phyloP scores from a whole-genome alignment of 1,140 invertebrate species.

The Drosophila sproati region DNA sequence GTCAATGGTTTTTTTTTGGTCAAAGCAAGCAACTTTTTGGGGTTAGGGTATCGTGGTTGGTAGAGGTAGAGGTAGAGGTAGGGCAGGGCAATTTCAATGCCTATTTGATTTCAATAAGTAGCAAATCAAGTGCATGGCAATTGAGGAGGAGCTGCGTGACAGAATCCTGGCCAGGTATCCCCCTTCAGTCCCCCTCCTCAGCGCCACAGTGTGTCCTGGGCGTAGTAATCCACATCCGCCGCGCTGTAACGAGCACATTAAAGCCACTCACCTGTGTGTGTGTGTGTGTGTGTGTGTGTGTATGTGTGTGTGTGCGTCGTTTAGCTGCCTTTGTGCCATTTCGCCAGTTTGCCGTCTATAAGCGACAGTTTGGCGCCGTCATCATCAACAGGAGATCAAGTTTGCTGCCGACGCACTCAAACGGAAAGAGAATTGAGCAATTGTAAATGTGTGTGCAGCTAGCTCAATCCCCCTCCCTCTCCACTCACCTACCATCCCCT shows the following conservation, averaged over 20 bases:
- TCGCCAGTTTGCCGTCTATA: conserved; percentile 57
- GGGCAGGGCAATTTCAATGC: conserved; percentile 49
- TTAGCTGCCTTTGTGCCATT: conserved; percentile 2
- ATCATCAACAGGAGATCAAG: conserved; percentile 78
- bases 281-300: not conserved
- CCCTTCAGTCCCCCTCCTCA: not conserved
- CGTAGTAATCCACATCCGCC: conserved; percentile 53
- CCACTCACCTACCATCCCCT: not conserved
- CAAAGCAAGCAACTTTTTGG: not conserved
- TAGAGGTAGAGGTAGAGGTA: not conserved
- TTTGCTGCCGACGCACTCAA: conserved; percentile 62
- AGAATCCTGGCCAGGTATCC: conserved; percentile 13
- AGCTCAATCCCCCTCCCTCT: not conserved
- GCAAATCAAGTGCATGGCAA: conserved; percentile 76
- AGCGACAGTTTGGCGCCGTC: conserved; percentile 73
- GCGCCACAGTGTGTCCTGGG: not conserved
- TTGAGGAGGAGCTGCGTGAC: conserved; percentile 32
- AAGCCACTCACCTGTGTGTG: conserved; percentile 74
- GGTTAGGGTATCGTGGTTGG: not conserved
- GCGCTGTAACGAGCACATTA: conserved; percentile 70
- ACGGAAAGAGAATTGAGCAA: conserved; percentile 84
- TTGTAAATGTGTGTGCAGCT: conserved; percentile 58
- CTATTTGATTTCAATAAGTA: conserved; percentile 73
- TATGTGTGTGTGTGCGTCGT: not conserved
- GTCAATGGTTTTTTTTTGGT: not conserved